A percentile compares a stretch with the other conserved stretches of the same genome.
Evolutionary conservation across 2,797 vertebrate species (phyloP).

Genomic region (Spinibarbus caldwelli): DNA sequence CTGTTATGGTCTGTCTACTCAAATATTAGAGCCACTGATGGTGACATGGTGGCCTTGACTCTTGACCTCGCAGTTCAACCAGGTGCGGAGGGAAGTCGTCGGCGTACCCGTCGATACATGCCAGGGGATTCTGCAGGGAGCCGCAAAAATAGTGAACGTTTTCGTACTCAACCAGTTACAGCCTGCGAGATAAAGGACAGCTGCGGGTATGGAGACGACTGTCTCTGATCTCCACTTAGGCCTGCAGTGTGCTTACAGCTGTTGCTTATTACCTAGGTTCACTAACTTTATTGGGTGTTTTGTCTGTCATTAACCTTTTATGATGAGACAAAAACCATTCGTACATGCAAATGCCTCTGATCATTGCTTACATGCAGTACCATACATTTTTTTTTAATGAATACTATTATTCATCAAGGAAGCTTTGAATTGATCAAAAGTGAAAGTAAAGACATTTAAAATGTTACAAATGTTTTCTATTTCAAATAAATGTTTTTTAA

Average conservation of each 20-base stretch:
- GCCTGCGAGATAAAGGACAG: conserved; percentile 79
- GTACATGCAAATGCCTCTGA: not conserved
- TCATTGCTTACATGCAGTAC: not conserved
- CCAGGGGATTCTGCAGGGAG: conserved; percentile 58
- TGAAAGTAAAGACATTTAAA: too few species aligned
- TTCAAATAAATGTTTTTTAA: too few species aligned
- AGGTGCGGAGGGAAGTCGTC: conserved; percentile 67
- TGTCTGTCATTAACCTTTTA: conserved; percentile 5
- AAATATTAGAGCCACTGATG: conserved; percentile 61
- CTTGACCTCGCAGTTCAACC: conserved; percentile 71
- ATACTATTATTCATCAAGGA: too few species aligned
- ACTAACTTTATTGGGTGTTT: not conserved
- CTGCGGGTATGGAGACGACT: conserved; percentile 69
- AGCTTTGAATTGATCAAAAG: too few species aligned
- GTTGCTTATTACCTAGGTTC: not conserved
- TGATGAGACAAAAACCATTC: not conserved
- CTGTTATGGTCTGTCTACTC: conserved; percentile 1
- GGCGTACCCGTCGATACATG: conserved; percentile 75
- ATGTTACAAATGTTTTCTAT: too few species aligned
- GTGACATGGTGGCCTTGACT: conserved; percentile 62
- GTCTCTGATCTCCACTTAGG: not conserved
- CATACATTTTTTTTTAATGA: too few species aligned
- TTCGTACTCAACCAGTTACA: conserved; percentile 83
- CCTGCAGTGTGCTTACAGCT: not conserved
- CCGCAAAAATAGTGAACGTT: conserved; percentile 78